Conservation (phyloP, 2,888 invertebrate genomes). For the Aleiodes alternator region DNA sequence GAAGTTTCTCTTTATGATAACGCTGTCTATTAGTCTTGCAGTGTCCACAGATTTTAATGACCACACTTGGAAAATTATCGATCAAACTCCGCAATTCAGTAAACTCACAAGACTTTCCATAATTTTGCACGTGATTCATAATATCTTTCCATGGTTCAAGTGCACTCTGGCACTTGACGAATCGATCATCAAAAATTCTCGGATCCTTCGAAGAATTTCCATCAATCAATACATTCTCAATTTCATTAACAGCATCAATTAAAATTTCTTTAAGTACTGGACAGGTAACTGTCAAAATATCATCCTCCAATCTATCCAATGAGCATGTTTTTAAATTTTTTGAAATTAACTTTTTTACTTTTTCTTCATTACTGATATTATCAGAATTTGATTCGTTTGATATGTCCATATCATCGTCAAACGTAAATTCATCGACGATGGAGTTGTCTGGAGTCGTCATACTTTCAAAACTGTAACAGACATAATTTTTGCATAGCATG, state of each 20-base stretch:
- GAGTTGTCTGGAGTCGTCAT: conserved; percentile 23
- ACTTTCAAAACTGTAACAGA: conserved; percentile 10
- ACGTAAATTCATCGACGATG: conserved; percentile 38
- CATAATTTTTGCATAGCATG: background rate
- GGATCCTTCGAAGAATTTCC: conserved; percentile 26
- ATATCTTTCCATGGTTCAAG: conserved; percentile 66
- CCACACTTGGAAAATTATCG: conserved; percentile 58
- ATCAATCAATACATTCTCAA: conserved; percentile 40
- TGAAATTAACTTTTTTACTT: conserved; percentile 6
- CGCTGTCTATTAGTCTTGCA: conserved; percentile 64
- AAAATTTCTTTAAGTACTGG: conserved; percentile 30
- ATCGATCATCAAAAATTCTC: conserved; percentile 37
- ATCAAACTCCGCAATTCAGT: conserved; percentile 57
- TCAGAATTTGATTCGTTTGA: conserved; percentile 18
- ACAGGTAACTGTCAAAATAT: background rate
- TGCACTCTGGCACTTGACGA: conserved; percentile 54
- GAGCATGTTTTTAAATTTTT: conserved; percentile 26
- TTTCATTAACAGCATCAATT: conserved; percentile 48
- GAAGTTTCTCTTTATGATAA: conserved; percentile 21
- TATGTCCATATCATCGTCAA: conserved; percentile 19
- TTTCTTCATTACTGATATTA: conserved; percentile 4
- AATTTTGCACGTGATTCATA: conserved; percentile 58
- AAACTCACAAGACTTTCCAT: conserved; percentile 55
- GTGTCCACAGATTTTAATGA: conserved; percentile 61
- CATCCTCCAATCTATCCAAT: background rate